These are phyloP conservation scores for Herpailurus yagouaroundi DNA, from an alignment of 2,113 vertebrate species.

Conservation along the genomic window DNA sequence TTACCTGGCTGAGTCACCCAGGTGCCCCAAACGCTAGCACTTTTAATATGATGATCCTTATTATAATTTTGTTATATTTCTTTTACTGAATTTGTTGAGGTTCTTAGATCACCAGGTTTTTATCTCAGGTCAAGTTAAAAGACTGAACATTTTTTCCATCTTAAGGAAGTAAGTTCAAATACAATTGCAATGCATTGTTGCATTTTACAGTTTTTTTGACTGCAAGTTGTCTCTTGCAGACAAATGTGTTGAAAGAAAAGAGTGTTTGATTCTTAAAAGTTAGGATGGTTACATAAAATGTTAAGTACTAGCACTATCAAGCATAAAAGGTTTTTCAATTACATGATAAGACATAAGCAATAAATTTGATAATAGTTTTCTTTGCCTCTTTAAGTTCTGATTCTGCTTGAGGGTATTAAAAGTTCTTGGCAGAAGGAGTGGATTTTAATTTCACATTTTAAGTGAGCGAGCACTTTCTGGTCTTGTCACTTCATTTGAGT, in stretches of 20 bases:
- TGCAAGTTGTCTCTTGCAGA: background rate
- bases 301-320: background rate
- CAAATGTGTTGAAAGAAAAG: background rate
- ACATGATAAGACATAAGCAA: background rate
- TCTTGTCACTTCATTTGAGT: background rate
- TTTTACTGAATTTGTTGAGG: background rate
- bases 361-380: conserved; percentile 1
- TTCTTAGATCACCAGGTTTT: background rate
- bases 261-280: conserved; percentile 7
- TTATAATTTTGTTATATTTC: background rate
- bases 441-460: conserved; percentile 44
- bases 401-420: conserved; percentile 41
- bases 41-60: background rate
- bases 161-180: background rate
- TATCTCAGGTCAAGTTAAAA: background rate
- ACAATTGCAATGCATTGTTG: background rate
- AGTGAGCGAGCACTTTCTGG: background rate
- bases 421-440: background rate
- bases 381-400: background rate
- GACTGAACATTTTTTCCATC: background rate
- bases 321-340: conserved; percentile 3
- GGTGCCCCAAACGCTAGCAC: background rate
- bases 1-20: no score
- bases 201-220: conserved; percentile 37
- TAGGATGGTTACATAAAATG: background rate